phyloP scores from a whole-genome alignment of 2,888 invertebrate species.

The Trissolcus brochymenae region DNA sequence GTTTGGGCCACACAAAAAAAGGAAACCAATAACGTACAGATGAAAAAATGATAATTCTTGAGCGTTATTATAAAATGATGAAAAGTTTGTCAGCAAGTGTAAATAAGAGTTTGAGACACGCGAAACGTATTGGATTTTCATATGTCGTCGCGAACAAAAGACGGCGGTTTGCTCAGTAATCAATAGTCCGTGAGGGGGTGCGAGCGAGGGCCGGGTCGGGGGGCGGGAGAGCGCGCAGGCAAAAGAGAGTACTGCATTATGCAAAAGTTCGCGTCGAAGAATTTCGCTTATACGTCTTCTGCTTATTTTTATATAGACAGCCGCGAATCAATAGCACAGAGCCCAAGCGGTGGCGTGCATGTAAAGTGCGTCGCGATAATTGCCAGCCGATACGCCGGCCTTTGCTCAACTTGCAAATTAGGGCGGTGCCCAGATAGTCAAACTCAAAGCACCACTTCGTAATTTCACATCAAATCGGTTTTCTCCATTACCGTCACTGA shows the following conservation, averaged over 20 bases:
- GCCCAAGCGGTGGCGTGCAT: neutral
- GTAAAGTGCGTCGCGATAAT: slow-evolving; percentile 31
- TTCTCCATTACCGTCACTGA: no score
- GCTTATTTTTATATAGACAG: slow-evolving; percentile 7
- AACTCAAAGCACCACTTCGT: slow-evolving; percentile 57
- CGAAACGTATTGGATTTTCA: slow-evolving; percentile 28
- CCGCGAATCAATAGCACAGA: slow-evolving; percentile 31
- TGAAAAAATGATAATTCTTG: neutral
- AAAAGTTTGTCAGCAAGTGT: neutral
- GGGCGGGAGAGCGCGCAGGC: neutral
- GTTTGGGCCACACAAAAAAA: no score
- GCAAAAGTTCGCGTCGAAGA: slow-evolving; percentile 39
- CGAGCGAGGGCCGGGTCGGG: slow-evolving; percentile 14
- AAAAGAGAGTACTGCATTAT: slow-evolving; percentile 50
- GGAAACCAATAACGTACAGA: no score
- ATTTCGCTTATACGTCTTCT: slow-evolving; percentile 32
- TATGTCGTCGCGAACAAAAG: slow-evolving; percentile 40
- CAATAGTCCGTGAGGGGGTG: slow-evolving; percentile 55
- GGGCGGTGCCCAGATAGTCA: slow-evolving; percentile 63
- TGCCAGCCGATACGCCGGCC: slow-evolving; percentile 11
- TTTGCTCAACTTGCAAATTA: slow-evolving; percentile 45
- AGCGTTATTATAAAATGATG: neutral
- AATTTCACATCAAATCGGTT: neutral
- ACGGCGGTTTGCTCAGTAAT: slow-evolving; percentile 53
- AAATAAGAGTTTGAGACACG: slow-evolving; percentile 7